Base-by-base conservation (phyloP, 2,888 invertebrate genomes). In the Pterostichus niger region DNA sequence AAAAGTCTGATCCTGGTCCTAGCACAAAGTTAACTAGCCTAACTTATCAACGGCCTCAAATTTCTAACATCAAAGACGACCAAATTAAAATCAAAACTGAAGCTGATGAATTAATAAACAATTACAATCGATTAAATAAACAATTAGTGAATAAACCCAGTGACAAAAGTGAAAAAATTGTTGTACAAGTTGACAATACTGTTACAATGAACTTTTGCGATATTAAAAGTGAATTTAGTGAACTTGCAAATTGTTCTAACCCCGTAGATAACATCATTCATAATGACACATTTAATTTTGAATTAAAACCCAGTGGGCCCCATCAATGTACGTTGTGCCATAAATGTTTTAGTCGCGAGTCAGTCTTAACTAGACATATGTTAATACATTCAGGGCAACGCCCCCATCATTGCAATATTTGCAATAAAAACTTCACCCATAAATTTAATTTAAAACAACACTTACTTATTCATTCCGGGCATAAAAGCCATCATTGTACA, bases 371-470 rank as follows among this genome's bases (percentile, higher is more conserved):
- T 2, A 35, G 76, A 33, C 76, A 77, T 56, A 77, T 77, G 76
- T 77, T 77, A 35, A 77, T 77, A 7, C 76, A 77, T 15, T 31
- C 54, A 0, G 76, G 76, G 4, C 46, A 77, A 15, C 56, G 76
- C 2, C 76, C 76, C 0, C 76, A 77, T 13, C 54, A 54, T 33
- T 77, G 76, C n/a, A 35, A 31, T 6, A 35, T 77, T 2, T 77
- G 76, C 35, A 33, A 56, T 15, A 77, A 77, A 35, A 56, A 15
- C 15, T 77, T 77, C 24, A 77, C 76, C 2, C 76, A 77, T 24
- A 77, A 77, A 56, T 77, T 77, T 35, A 77, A 77, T 13, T 15
- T 77, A 0, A 77, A 77, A 77, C 76, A 77, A 40, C 76, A 77
- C 35, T 11, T 77, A 13, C 15, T 77, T 0, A 77, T 77, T 5